These are phyloP conservation scores for Otis tarda DNA, from an alignment of 2,113 vertebrate species.

Conservation along the genomic window DNA sequence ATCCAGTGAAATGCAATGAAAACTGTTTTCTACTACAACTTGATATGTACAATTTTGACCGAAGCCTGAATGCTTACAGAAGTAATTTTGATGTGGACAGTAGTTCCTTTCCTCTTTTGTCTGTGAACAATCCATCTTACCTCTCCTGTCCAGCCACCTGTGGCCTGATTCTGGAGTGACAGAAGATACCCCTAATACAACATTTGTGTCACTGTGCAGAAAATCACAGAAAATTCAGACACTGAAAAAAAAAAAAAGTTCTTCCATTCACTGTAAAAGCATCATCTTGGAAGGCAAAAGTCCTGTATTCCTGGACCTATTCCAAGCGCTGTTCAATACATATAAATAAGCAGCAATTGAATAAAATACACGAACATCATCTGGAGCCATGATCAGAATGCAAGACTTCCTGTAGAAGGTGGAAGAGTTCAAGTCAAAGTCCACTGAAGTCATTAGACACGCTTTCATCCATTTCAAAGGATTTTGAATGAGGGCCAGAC, in stretches of 20 bases:
- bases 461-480: conserved; percentile 3
- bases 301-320: not conserved
- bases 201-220: not conserved
- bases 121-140: not conserved
- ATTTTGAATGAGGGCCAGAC: not conserved
- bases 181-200: not conserved
- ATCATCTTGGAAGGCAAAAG: not conserved
- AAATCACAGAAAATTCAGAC: not conserved
- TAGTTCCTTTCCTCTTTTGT: not conserved
- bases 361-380: not conserved
- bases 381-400: not conserved
- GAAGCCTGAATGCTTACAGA: not conserved
- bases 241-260: not conserved
- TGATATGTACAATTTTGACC: not conserved
- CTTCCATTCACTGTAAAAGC: not conserved
- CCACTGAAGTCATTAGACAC: not conserved
- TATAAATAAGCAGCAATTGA: not conserved
- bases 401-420: not conserved
- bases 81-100: not conserved
- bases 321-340: not conserved
- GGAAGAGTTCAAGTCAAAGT: conserved; percentile 9
- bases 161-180: not conserved
- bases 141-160: not conserved
- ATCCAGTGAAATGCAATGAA: not conserved
- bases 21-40: not conserved